These are phyloP conservation scores for Noturus placidus DNA, from an alignment of 2,113 vertebrate genomes.

Conservation along the genomic window DNA sequence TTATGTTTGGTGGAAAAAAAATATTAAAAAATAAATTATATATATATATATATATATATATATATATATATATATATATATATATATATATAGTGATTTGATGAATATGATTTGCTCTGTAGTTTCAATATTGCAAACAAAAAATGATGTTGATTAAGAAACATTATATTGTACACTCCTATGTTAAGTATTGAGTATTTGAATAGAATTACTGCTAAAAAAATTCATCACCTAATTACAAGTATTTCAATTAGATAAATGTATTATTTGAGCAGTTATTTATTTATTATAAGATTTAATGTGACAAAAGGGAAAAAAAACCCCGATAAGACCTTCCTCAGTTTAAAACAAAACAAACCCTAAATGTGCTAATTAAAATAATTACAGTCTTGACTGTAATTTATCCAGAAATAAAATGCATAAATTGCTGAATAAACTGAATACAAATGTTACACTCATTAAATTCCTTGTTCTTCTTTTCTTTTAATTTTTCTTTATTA, in stretches of 20 bases:
- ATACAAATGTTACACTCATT: background rate
- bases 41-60: too few species aligned
- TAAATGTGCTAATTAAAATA: background rate
- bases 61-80: too few species aligned
- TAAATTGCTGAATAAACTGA: background rate
- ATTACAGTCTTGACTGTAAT: background rate
- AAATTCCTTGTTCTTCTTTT: background rate
- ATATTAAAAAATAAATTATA: too few species aligned
- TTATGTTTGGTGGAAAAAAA: background rate
- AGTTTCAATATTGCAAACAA: background rate
- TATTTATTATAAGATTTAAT: background rate
- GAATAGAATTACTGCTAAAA: background rate
- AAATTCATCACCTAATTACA: background rate
- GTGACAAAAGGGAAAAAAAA: background rate
- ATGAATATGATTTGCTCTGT: background rate
- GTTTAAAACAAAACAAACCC: too few species aligned
- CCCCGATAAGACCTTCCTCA: background rate
- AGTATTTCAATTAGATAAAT: background rate
- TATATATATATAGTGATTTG: background rate
- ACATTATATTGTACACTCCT: background rate
- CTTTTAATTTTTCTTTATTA: background rate
- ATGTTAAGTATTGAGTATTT: background rate
- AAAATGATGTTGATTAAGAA: background rate
- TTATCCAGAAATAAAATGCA: background rate
- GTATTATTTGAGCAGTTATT: background rate